Evolutionary conservation across 2,113 vertebrate genomes (phyloP).

Genomic region (Probosciger aterrimus): DNA sequence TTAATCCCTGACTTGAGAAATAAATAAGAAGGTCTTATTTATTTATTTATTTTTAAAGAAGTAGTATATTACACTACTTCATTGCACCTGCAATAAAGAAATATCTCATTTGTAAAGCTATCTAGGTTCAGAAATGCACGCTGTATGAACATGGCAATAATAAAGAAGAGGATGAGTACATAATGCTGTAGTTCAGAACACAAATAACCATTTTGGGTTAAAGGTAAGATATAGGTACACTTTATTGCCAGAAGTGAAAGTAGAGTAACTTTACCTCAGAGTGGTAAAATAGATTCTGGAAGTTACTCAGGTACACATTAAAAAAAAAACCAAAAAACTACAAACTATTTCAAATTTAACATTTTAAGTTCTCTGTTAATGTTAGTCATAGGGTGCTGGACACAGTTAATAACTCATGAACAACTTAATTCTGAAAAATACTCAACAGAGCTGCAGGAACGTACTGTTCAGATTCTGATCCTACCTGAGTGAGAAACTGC

Average conservation of each 20-base stretch:
- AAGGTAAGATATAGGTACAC: background rate
- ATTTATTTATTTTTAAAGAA: background rate
- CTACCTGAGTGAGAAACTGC: background rate
- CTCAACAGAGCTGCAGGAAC: background rate
- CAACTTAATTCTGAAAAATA: background rate
- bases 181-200: background rate
- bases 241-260: background rate
- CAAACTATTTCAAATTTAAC: background rate
- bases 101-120: background rate
- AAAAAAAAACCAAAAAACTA: background rate
- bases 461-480: background rate
- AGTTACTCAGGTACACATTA: background rate
- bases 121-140: background rate
- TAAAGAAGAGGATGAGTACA: background rate
- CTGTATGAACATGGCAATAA: background rate
- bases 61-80: background rate
- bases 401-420: background rate
- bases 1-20: background rate
- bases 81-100: background rate
- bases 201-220: background rate
- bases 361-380: background rate
- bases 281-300: background rate
- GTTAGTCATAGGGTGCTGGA: background rate
- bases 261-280: background rate
- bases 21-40: background rate